Base-by-base conservation (phyloP, 2,113 vertebrate genomes). In the Elgaria multicarinata region DNA sequence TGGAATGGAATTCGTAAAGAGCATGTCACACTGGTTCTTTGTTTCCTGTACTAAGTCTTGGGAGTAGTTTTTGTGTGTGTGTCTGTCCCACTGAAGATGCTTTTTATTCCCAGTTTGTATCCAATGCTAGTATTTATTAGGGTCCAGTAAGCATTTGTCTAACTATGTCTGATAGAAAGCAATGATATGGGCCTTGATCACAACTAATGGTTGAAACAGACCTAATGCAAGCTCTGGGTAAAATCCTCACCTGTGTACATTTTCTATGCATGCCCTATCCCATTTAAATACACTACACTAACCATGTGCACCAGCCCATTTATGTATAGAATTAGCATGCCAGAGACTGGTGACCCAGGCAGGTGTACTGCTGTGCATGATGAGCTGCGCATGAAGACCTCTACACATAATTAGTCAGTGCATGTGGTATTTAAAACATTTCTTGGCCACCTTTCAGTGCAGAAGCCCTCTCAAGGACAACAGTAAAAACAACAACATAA, bases 31-130 rank as follows among this genome's bases (percentile, higher is more conserved):
- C 12, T 18, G 39, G 81, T 10, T 42, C 58, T 3, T 66, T 66
- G 36, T 62, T 64, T 64, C 33, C 58, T 64, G 20, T 8, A 62
- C 20, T n/a, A 80, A 2, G 31, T 14, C 44, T 46, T 6, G 24
- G 44, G 22, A 39, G 6, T 3, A 42, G 74, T n/a, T n/a, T n/a
- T n/a, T 31, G 4, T 39, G 36, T 22, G 7, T 42, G 24, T 26
- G 33, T 24, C 5, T 24, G 46, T 9, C 76, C 44, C 28, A 33
- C 13, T 33, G 80, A 87, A 90, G 94, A 50, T 87, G 91, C 84
- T 44, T 69, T 82, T 58, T 93, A 72, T 80, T 85, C 93, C 92
- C 22, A 72, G 0, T 87, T 94, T 69, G 76, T 42, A 76, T 44
- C 74, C 14, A 22, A 75, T 22, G n/a, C n/a, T 74, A 36, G n/a